A percentile compares a stretch with the other conserved stretches of the same genome.
Evolutionary conservation across 1,140 invertebrate species (phyloP).

Genomic region (Aleiodes sp.): DNA sequence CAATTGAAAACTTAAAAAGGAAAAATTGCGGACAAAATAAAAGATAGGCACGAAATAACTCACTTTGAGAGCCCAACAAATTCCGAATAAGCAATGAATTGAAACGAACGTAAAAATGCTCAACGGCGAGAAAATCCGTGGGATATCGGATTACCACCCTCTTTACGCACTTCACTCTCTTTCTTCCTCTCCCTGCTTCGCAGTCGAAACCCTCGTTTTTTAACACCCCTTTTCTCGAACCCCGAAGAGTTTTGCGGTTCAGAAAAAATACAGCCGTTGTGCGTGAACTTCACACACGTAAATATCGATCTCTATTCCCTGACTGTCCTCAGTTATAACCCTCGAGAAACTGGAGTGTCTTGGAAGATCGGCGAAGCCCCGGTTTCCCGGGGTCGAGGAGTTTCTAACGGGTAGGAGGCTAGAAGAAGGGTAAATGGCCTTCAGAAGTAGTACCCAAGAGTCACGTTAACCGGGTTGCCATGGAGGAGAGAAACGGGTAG

Average conservation of each 20-base stretch:
- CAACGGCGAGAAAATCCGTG: conserved; percentile 9
- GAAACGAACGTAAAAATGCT: conserved; percentile 7
- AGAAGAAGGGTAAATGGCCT: neutral
- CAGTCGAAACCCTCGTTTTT: neutral
- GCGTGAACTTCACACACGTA: neutral
- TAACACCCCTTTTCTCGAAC: neutral
- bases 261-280: neutral
- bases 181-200: neutral
- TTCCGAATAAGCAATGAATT: conserved; percentile 13
- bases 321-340: neutral
- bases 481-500: no score
- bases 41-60: neutral
- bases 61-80: neutral
- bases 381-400: neutral
- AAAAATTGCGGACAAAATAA: no score
- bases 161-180: neutral
- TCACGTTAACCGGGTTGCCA: neutral
- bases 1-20: neutral
- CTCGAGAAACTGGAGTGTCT: neutral
- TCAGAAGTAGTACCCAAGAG: neutral
- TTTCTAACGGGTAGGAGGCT: neutral
- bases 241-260: neutral
- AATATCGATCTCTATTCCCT: conserved; percentile 9
- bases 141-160: neutral
- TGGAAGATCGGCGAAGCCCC: neutral